phyloP scores from a whole-genome alignment of 2,888 invertebrate genomes.

The Malthinus flaveolus region DNA sequence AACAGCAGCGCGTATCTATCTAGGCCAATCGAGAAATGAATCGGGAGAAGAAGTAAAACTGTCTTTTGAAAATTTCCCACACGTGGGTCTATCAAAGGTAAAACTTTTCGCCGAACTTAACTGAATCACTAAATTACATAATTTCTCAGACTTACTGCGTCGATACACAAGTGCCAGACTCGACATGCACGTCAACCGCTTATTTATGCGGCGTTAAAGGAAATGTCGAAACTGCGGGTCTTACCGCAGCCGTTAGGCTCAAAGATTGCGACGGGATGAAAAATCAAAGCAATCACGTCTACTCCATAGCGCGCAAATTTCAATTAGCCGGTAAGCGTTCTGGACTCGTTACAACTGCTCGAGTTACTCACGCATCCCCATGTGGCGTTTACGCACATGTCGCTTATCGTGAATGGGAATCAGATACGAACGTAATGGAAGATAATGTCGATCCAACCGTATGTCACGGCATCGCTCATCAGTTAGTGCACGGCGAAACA shows the following conservation, averaged over 20 bases:
- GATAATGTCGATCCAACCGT: slow-evolving; percentile 56
- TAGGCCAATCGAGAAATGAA: slow-evolving; percentile 57
- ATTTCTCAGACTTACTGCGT: too few relatives aligned
- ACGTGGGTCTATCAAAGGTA: too few relatives aligned
- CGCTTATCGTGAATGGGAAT: slow-evolving; percentile 74
- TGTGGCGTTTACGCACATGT: slow-evolving; percentile 71
- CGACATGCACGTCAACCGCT: slow-evolving; percentile 73
- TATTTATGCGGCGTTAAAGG: slow-evolving; percentile 78
- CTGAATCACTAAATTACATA: too few relatives aligned
- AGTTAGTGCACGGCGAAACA: slow-evolving; percentile 67
- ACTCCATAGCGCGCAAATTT: slow-evolving; percentile 72
- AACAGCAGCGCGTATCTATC: background rate
- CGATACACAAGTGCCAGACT: too few relatives aligned
- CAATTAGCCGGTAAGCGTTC: slow-evolving; percentile 66
- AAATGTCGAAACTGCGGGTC: slow-evolving; percentile 75
- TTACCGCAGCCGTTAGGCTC: slow-evolving; percentile 66
- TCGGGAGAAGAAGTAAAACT: slow-evolving; percentile 35
- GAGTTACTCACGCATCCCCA: slow-evolving; percentile 80
- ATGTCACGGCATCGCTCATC: slow-evolving; percentile 75
- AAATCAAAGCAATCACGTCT: slow-evolving; percentile 61
- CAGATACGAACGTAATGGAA: slow-evolving; percentile 61
- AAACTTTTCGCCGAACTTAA: too few relatives aligned
- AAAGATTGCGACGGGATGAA: slow-evolving; percentile 66
- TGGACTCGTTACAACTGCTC: slow-evolving; percentile 75
- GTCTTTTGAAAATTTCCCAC: too few relatives aligned